A percentile compares a stretch with the other conserved stretches of the same genome.
Conservation (phyloP, 2,113 vertebrate species). For the Orthonyx spaldingii region DNA sequence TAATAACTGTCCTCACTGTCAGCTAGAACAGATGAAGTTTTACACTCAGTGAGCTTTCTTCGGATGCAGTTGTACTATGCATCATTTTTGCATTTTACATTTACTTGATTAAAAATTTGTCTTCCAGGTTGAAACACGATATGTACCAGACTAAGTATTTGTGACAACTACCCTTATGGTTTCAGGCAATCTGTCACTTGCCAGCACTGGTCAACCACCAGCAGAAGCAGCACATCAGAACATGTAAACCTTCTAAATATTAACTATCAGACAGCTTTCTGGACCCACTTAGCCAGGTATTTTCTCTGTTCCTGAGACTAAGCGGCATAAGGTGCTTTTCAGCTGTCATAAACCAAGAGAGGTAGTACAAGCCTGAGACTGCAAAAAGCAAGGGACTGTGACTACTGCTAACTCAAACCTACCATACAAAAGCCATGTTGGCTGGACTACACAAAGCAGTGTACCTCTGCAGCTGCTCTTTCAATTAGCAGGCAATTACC, state of each 20-base stretch:
- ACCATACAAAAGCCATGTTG: background rate
- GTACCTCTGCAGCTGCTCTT: background rate
- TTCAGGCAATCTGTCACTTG: background rate
- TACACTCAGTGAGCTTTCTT: background rate
- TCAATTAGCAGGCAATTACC: constrained; percentile 62
- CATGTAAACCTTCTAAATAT: background rate
- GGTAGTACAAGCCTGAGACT: background rate
- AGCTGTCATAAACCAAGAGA: background rate
- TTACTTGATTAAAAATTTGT: background rate
- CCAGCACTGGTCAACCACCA: background rate
- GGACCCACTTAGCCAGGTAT: background rate
- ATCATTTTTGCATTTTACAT: background rate
- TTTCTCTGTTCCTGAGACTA: background rate
- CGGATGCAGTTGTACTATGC: background rate
- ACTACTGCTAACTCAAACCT: background rate
- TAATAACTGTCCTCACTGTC: background rate
- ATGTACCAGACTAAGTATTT: background rate
- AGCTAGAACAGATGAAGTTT: background rate
- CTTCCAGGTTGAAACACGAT: background rate
- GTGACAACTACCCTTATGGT: background rate
- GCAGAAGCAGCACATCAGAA: background rate
- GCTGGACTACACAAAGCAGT: background rate
- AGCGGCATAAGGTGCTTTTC: background rate
- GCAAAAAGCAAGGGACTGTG: background rate
- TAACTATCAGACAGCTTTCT: background rate